These are phyloP conservation scores for Leptocoma aspasia DNA, from an alignment of 2,113 vertebrate species.

Conservation along the genomic window DNA sequence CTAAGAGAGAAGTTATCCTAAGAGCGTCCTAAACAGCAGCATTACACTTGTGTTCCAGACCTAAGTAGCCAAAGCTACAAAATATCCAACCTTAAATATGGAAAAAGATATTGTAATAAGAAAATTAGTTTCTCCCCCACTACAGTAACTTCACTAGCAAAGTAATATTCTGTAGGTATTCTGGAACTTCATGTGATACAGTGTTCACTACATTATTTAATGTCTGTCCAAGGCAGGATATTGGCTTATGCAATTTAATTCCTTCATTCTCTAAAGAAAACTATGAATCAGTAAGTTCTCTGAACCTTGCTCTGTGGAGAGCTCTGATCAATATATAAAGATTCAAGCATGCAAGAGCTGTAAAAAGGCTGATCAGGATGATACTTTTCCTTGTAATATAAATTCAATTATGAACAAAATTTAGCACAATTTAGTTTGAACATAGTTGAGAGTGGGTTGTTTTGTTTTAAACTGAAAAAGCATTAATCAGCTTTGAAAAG, in stretches of 20 bases:
- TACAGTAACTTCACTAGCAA: not conserved
- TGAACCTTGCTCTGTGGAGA: not conserved
- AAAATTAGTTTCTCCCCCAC: not conserved
- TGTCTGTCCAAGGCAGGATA: not conserved
- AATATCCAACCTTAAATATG: not conserved
- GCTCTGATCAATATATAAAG: not conserved
- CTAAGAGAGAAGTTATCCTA: not conserved
- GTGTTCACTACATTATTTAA: not conserved
- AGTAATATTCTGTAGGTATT: not conserved
- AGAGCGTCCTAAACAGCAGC: not conserved
- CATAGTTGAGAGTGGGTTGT: not conserved
- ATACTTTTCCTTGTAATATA: not conserved
- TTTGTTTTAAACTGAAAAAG: not conserved
- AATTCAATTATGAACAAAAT: not conserved
- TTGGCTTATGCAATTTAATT: not conserved
- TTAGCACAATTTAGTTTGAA: not conserved
- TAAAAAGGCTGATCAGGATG: not conserved
- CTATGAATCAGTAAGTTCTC: not conserved
- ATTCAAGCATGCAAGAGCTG: not conserved
- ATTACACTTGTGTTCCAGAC: not conserved
- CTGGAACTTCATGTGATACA: not conserved
- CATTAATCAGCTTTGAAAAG: not conserved
- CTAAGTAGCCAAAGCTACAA: not conserved
- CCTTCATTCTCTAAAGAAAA: not conserved
- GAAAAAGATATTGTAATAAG: not conserved